These are phyloP conservation scores for Macrobrachium nipponense DNA, from an alignment of 1,140 invertebrate species.

Conservation along the genomic window DNA sequence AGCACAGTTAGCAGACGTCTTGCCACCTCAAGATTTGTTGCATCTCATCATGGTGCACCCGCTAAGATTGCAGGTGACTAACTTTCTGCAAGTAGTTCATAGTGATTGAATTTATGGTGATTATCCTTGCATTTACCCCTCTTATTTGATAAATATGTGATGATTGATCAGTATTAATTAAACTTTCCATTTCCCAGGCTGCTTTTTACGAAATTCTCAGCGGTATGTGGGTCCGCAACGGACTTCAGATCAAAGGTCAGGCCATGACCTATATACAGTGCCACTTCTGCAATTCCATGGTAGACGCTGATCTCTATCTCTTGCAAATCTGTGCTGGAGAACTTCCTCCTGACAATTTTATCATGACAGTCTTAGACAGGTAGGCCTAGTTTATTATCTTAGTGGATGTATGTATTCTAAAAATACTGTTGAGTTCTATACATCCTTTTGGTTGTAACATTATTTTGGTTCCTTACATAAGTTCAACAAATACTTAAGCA, in stretches of 20 bases:
- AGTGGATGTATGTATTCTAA: too few species aligned
- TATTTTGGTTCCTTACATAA: too few species aligned
- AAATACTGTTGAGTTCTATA: too few species aligned
- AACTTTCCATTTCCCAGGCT: conserved; percentile 74
- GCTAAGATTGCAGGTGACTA: conserved; percentile 85
- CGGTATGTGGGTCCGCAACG: conserved; percentile 96
- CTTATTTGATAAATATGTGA: not conserved
- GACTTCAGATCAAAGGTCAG: conserved; percentile 96
- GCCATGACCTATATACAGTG: conserved; percentile 99
- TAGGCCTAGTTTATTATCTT: not conserved
- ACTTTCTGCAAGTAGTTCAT: too few species aligned
- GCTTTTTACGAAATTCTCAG: conserved; percentile 94
- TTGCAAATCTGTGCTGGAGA: conserved; percentile 92
- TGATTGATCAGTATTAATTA: not conserved
- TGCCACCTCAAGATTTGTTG: conserved; percentile 83
- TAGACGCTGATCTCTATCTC: conserved; percentile 95
- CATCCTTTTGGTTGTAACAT: too few species aligned
- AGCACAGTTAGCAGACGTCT: conserved; percentile 79
- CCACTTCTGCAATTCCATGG: conserved; percentile 98
- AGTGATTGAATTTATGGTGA: too few species aligned
- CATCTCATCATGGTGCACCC: conserved; percentile 90
- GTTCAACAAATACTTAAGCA: too few species aligned
- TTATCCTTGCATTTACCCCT: not conserved
- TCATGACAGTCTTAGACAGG: conserved; percentile 84
- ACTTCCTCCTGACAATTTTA: conserved; percentile 85